Base-by-base conservation (phyloP, 2,113 vertebrate genomes). In the Sinocyclocheilus grahami region DNA sequence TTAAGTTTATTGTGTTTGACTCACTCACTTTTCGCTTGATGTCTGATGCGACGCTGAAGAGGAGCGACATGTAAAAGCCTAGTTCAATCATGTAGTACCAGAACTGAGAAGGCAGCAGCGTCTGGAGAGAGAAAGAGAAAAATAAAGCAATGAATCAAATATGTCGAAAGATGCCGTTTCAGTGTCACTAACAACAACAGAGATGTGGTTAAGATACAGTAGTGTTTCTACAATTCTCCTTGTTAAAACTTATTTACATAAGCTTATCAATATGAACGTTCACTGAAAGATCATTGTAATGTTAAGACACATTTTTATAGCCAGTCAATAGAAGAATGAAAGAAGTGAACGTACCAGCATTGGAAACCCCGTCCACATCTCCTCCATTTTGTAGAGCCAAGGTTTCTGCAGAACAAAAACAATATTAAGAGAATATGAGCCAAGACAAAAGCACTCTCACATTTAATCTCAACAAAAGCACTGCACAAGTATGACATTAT, bases 51-150 rank as follows among this genome's bases (percentile, higher is more conserved):
- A 99, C 89, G 0, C 96, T 97, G 69, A 98, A 91, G 65, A 98
- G 85, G 88, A 99, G 93, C 0, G 97, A 97, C 78, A 95, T 5
- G 88, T 98, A 98, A 94, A 98, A 98, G 79, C 96, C 96, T 78
- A 99, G 93, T 87, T 99, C 96, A 22, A 97, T 88, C 93, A 98
- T 94, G 92, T 99, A 99, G 93, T 97, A 99, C 95, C 94, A 97
- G 91, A 96, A 98, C 89, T 98, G 91, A 24, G 94, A 94, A 0
- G 93, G 89, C 0, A 95, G 89, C 84, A 99, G 93, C 7, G 95
- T 92, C 98, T 99, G 93, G 18, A 51, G 53, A 65, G 80, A 89
- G 58, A 51, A 53, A 65, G 80, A 89, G 58, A 14, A 16, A 14
- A 16, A 37, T 1, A 48, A 65, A 63, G 46, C 22, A n/a, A 67